phyloP scores from a whole-genome alignment of 2,113 vertebrate species.

The Albula goreensis region DNA sequence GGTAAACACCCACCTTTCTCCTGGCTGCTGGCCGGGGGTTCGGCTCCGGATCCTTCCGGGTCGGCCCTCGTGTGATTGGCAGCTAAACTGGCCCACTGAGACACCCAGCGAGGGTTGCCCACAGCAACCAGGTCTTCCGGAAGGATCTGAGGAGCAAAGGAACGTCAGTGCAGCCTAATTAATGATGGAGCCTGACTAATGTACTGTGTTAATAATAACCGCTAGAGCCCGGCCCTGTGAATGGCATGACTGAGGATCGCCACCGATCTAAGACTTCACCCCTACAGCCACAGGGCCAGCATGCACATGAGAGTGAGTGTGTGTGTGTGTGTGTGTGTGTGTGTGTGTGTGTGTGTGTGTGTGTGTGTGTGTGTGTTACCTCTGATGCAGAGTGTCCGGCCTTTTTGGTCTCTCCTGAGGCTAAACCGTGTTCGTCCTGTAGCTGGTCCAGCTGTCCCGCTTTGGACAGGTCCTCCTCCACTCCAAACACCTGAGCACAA shows the following conservation, averaged over 20 bases:
- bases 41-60: constrained; percentile 80
- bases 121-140: constrained; percentile 72
- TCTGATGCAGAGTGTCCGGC: constrained; percentile 77
- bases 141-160: constrained; percentile 54
- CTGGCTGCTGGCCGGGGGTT: constrained; percentile 72
- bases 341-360: no score
- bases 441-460: constrained; percentile 73
- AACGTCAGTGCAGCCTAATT: background rate
- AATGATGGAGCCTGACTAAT: background rate
- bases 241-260: no score
- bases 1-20: constrained; percentile 78
- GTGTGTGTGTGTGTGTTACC: constrained; percentile 67
- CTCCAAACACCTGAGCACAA: constrained; percentile 85
- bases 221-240: no score
- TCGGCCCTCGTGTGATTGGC: constrained; percentile 92
- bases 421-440: constrained; percentile 75
- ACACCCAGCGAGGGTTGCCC: constrained; percentile 89
- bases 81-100: constrained; percentile 93
- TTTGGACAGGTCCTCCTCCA: constrained; percentile 85
- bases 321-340: no score
- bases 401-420: constrained; percentile 68
- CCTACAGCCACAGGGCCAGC: no score
- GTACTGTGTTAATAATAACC: no score
- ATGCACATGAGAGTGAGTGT: no score
- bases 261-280: no score